Base-by-base conservation (phyloP, 2,113 vertebrate genomes). In the Aptenodytes forsteri region DNA sequence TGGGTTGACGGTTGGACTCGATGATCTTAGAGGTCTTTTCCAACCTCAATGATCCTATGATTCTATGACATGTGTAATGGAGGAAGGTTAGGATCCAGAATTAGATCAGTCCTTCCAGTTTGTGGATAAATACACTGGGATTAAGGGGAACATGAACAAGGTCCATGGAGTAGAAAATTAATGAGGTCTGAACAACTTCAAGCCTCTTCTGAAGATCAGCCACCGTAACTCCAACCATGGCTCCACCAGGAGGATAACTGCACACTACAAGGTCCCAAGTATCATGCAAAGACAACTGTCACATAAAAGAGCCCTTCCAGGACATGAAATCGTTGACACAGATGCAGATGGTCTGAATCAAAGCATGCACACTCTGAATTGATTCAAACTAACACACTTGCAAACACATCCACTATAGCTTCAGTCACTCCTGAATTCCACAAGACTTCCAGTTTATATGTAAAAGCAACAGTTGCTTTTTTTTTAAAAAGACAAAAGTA, bases 121-220 rank as follows among this genome's bases (percentile, higher is more conserved):
- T 95, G 73, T 85, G 91, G 90, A 94, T 61, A 96, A 97, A 94
- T 52, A 97, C 91, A 95, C 78, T 72, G 73, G 93, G 65, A 97
- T 94, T 93, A 97, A 97, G 75, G 16, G 65, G 36, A 84, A 89
- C 42, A 32, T 36, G 69, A 91, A 64, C 81, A 52, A 91, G 40
- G 81, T 38, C 84, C 87, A 67, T 23, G 49, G 84, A 95, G 86
- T 69, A 96, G 84, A 97, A 96, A 97, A 95, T 84, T 85, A 95
- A 93, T 44, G 78, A 96, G 83, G 87, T 91, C 89, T 95, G 73
- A 84, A 84, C 34, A 82, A 87, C 30, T 83, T 78, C 70, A 79
- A 76, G 87, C 50, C 70, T 59, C 89, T 83, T 89, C 67, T 89
- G 90, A 96, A 78, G 93, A 79, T 82, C 65, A 87, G 84, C 52